A percentile compares a stretch with the other conserved stretches of the same genome.
phyloP scores from a whole-genome alignment of 2,797 vertebrate species.

The Carcharodon carcharias region DNA sequence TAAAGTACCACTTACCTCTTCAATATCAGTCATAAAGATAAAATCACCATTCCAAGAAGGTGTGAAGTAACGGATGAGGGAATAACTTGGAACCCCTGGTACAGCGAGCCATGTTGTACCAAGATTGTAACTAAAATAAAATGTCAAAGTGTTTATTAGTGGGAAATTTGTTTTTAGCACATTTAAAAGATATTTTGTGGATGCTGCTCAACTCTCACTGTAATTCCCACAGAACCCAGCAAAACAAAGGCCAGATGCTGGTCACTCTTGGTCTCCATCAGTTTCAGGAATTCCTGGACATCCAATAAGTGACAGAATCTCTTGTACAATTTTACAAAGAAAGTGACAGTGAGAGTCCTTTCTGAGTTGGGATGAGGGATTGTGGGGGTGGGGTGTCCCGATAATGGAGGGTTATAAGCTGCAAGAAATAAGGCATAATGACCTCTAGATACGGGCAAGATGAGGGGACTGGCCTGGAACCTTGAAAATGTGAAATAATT shows the following conservation, averaged over 20 bases:
- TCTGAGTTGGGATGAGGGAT: not conserved
- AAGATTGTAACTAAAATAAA: constrained; percentile 33
- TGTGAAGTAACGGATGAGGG: not conserved
- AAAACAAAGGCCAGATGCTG: not conserved
- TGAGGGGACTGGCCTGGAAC: not conserved
- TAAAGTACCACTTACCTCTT: constrained; percentile 1
- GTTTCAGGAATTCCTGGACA: not conserved
- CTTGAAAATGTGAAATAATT: not conserved
- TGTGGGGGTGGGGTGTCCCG: not conserved
- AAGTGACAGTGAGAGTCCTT: not conserved
- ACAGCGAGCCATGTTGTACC: not conserved
- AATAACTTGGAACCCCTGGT: not conserved
- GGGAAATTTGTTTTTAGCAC: not conserved
- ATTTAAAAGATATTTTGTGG: not conserved
- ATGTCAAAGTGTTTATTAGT: not conserved
- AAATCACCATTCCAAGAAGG: constrained; percentile 27
- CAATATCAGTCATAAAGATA: not conserved
- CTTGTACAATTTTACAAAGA: not conserved
- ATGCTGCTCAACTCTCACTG: not conserved
- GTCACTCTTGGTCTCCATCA: not conserved
- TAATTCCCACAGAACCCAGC: not conserved
- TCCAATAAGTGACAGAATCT: not conserved
- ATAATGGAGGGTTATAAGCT: not conserved
- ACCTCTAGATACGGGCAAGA: not conserved
- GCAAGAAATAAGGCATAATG: not conserved